Base-by-base conservation (phyloP, 1,140 invertebrate species). In the Solenopsis fugax region DNA sequence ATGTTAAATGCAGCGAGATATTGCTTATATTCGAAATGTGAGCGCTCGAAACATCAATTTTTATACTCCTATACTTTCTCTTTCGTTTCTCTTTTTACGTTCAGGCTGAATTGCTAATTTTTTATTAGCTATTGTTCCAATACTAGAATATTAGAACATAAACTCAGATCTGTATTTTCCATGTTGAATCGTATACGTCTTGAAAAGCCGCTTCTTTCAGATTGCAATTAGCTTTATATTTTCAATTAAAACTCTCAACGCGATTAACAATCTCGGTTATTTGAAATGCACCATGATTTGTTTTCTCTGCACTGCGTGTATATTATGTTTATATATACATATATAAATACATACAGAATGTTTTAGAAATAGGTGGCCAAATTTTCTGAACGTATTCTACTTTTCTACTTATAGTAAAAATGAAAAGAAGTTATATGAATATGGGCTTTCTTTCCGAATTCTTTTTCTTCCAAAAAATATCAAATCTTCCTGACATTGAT, bases 1-100 rank as follows among this genome's bases (percentile, higher is more conserved):
- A 41, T 60, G 24, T 73, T 84, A 84, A 84, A 73, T 84, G 80
- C 67, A 82, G 21, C 80, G 80, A 84, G 24, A 75, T 84, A 84
- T 84, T 84, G 80, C 80, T 84, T 84, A 84, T 73, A 48, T 73
- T 60, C 24, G 9, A 84, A 73, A 75, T 34, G 10, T 75, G 69
- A 75, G 54, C 69, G n/a, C 34, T 24, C 10, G 37, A 60, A 81
- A 24, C 16, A 50, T 84, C 80, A 13, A 45, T 48, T 34, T 58
- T 71, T 62, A 37, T 58, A 48, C 18, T 41, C 37, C 62, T 65
- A 78, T 78, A 58, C 82, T 85, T 78, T 78, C 73, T 77, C 50
- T 45, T 77, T 77, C 50, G 18, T 85, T 62, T 75, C 72, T 50
- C 56, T 73, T 41, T 54, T 37, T 54, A 73, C 6, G 16, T 48